Conservation (phyloP, 2,797 vertebrate species). For the Fringilla coelebs region DNA sequence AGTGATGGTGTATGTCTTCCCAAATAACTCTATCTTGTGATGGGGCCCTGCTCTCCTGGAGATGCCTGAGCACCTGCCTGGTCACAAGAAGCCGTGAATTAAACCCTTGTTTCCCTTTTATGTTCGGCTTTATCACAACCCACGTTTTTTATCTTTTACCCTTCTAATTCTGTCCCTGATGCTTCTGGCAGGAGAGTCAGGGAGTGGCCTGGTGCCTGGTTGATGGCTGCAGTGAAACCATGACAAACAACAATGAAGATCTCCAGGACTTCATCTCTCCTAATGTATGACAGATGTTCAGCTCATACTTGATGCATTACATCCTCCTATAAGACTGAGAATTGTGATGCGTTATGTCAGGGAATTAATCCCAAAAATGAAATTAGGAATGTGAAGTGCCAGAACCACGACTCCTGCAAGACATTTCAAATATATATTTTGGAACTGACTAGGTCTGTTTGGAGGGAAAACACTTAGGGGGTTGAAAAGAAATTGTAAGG, state of each 20-base stretch:
- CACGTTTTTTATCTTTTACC: neutral
- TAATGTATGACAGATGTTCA: conserved; percentile 4
- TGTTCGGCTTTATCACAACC: accelerated
- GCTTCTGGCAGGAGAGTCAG: neutral
- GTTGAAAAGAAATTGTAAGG: neutral
- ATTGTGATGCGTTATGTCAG: neutral
- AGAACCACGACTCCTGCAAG: neutral
- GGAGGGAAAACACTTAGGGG: neutral
- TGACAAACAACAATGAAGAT: neutral
- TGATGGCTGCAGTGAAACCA: neutral
- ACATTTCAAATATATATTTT: neutral
- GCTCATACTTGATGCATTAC: conserved; percentile 29
- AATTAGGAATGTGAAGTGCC: neutral
- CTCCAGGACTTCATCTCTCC: neutral
- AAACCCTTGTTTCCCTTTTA: neutral
- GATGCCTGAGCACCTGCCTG: neutral
- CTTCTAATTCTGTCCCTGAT: neutral
- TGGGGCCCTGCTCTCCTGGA: neutral
- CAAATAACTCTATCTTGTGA: accelerated
- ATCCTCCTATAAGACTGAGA: neutral
- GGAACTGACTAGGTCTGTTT: neutral
- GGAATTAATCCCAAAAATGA: neutral
- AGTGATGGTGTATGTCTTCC: neutral
- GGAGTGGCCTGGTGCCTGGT: neutral
- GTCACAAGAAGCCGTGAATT: accelerated